Evolutionary conservation across 53 echinoderm and acorn worm genomes (phyloP), one percentile per base, ranked within the genome.

Genomic region (Echinometra lucunter): DNA sequence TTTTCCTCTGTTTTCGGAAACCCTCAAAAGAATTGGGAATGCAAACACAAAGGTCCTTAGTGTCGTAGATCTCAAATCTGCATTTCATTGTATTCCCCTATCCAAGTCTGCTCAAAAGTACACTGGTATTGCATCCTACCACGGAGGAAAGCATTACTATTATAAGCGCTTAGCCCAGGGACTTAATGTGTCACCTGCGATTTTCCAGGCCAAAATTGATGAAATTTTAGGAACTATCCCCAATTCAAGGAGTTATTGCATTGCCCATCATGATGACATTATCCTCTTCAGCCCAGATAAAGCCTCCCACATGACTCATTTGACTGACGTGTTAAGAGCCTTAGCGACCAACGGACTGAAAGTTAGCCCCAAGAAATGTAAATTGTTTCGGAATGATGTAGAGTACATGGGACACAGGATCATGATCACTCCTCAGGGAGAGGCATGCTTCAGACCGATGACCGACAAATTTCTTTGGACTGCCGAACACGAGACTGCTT

Each of bases 71-170:
- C 63, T 91, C 1, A 96, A 91, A 53, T 95, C 92, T 6, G 91
- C 96, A 28, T 96, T 95, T 82, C 82, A 82, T 88, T 96, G 96
- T 37, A 63, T 96, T 21, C 96, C 94, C 42, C 60, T 96, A 1
- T 66, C 91, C 6, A 63, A 82, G 38, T 56, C 81, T 19, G 95
- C 96, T 30, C 95, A 96, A 92, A 55, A 92, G 28, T 96, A 95
- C 74, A 96, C 96, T 2, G 92, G 96, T 19, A 88, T 96, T 44
- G 96, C 96, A 10, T 95, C 96, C 23, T 96, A 96, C 83, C 95
- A 95, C 57, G 96, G 89, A 30, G 96, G 96, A 10, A 88, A 96
- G 88, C 96, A 95, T 38, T 95, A 95, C 69, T 91, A 72, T 32
- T 96, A 96, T 30, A 96, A 94, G 88, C 83, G 96, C 0, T 53